Conservation (phyloP, 2,113 vertebrate species). For the Dipodomys merriami region DNA sequence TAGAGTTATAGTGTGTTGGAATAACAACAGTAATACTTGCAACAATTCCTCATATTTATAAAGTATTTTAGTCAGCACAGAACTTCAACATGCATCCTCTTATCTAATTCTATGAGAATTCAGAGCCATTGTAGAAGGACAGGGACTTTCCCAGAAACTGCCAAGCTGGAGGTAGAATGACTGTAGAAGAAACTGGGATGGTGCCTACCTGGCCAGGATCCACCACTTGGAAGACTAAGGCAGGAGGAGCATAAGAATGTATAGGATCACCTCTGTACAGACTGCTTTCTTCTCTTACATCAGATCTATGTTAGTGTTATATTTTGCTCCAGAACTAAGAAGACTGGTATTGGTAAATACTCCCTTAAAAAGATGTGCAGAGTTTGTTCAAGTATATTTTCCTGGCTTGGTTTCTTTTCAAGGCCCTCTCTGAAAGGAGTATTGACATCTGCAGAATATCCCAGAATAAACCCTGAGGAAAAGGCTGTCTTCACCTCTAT, state of each 20-base stretch:
- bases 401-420: neutral
- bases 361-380: neutral
- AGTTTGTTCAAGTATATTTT: constrained; percentile 28
- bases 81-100: neutral
- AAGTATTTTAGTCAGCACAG: neutral
- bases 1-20: neutral
- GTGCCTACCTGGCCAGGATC: too few relatives aligned
- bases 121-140: neutral
- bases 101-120: neutral
- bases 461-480: rapidly evolving
- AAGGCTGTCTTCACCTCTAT: neutral
- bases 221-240: too few relatives aligned
- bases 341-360: constrained; percentile 8
- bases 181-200: neutral
- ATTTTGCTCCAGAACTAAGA: constrained; percentile 35
- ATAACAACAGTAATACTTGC: neutral
- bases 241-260: too few relatives aligned
- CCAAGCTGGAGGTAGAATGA: neutral
- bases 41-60: neutral
- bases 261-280: neutral
- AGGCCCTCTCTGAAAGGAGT: neutral
- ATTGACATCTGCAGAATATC: neutral
- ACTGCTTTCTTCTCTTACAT: neutral
- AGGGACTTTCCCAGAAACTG: neutral
- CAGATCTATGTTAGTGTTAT: neutral